phyloP scores from a whole-genome alignment of 2,797 vertebrate species.

The Leptatherina wallacei region DNA sequence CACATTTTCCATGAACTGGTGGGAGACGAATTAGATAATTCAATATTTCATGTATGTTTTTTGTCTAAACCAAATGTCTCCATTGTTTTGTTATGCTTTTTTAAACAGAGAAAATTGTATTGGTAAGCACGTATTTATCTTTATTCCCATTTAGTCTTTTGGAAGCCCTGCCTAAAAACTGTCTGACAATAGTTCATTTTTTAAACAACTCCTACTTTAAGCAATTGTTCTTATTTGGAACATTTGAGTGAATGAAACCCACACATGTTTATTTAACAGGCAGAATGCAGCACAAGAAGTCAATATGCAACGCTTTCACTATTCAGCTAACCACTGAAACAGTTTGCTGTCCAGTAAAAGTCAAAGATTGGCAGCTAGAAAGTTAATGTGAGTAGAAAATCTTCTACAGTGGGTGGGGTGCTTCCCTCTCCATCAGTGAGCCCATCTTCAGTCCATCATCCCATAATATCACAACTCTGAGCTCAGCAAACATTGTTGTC shows the following conservation, averaged over 20 bases:
- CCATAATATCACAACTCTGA: conserved; percentile 60
- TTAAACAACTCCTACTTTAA: no score
- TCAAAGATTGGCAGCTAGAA: conserved; percentile 26
- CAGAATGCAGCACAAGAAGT: background rate
- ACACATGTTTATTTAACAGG: background rate
- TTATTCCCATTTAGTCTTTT: no score
- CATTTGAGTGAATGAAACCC: background rate
- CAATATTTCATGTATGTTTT: no score
- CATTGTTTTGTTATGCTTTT: no score
- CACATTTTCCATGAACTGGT: no score
- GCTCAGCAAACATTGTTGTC: conserved; percentile 72
- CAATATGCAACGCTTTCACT: background rate
- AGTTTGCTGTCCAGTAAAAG: conserved; percentile 26
- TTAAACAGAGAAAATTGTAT: no score
- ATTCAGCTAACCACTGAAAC: conserved; percentile 23
- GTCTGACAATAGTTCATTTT: no score
- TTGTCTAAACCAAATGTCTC: no score
- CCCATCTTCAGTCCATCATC: conserved; percentile 56
- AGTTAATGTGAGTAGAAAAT: conserved; percentile 48
- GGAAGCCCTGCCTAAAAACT: no score
- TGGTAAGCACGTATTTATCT: no score
- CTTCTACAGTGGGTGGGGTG: conserved; percentile 34
- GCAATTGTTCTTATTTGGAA: no score
- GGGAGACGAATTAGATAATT: no score
- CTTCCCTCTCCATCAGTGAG: conserved; percentile 40